These are phyloP conservation scores for Epizoanthus fatuus DNA, from an alignment of 92 coral and sea anemone species.

Conservation along the genomic window DNA sequence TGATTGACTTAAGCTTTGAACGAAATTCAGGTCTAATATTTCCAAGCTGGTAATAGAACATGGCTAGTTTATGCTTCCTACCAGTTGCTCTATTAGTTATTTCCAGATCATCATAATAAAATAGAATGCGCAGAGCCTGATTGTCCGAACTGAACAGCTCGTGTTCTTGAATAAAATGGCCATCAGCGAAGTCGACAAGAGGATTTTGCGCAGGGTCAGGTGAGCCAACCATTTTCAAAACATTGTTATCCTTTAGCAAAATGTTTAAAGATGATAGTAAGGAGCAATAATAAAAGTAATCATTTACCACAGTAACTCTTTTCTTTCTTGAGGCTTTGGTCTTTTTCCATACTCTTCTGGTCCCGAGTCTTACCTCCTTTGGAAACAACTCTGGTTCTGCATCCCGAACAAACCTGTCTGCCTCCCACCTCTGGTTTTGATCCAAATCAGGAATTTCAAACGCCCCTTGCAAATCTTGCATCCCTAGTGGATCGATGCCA, in stretches of 20 bases:
- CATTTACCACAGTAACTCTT: conserved; percentile 17
- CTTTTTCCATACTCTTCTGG: conserved; percentile 12
- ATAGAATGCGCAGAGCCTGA: conserved; percentile 1
- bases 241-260: conserved; percentile 4
- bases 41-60: conserved; percentile 8
- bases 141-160: conserved; percentile 1
- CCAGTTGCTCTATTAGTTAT: conserved; percentile 9
- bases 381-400: conserved; percentile 14
- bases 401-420: conserved; percentile 10
- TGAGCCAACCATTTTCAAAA: conserved; percentile 17
- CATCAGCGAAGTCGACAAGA: conserved; percentile 2
- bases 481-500: conserved; percentile 23
- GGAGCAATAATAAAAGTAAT: conserved; percentile 14
- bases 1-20: conserved; percentile 6
- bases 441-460: conserved; percentile 14
- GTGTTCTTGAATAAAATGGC: conserved; percentile 11
- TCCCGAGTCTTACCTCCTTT: conserved; percentile 9
- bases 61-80: not conserved
- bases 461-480: conserved; percentile 16
- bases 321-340: conserved; percentile 9
- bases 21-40: not conserved
- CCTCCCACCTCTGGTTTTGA: conserved; percentile 15
- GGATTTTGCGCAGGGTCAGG: conserved; percentile 2
- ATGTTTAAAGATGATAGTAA: not conserved
- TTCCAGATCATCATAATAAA: not conserved